A percentile compares a stretch with the other conserved stretches of the same genome.
Conservation (phyloP, 1,140 invertebrate genomes). For the Chironomus tepperi region DNA sequence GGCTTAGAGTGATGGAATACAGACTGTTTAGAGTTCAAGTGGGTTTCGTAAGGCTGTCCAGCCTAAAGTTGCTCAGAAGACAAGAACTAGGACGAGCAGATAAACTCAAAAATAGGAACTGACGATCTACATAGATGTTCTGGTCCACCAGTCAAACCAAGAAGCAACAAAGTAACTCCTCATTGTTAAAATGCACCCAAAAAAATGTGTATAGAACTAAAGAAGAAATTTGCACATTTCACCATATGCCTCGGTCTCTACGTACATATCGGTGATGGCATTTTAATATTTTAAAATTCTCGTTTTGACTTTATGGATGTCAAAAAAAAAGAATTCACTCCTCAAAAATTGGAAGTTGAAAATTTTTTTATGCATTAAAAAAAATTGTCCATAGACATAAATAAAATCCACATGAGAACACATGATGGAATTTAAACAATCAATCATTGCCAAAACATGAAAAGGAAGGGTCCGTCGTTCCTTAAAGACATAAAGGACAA, state of each 20-base stretch:
- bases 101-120: too few relatives aligned
- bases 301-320: not conserved
- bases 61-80: too few relatives aligned
- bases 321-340: not conserved
- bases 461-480: not conserved
- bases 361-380: conserved; percentile 10
- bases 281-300: conserved; percentile 10
- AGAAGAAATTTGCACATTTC: not conserved
- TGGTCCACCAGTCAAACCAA: too few relatives aligned
- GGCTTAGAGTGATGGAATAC: too few relatives aligned
- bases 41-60: too few relatives aligned
- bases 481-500: not conserved
- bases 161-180: too few relatives aligned
- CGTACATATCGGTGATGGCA: not conserved
- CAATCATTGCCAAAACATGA: not conserved
- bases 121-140: too few relatives aligned
- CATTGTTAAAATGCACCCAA: too few relatives aligned
- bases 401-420: not conserved
- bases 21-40: too few relatives aligned
- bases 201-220: too few relatives aligned
- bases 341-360: not conserved
- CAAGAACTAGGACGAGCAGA: too few relatives aligned
- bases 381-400: not conserved
- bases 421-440: not conserved
- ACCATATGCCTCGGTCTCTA: not conserved